Conservation (phyloP, 30 jellyfish, hydroid and myxozoan species). For the Nemopilema nomurai region DNA sequence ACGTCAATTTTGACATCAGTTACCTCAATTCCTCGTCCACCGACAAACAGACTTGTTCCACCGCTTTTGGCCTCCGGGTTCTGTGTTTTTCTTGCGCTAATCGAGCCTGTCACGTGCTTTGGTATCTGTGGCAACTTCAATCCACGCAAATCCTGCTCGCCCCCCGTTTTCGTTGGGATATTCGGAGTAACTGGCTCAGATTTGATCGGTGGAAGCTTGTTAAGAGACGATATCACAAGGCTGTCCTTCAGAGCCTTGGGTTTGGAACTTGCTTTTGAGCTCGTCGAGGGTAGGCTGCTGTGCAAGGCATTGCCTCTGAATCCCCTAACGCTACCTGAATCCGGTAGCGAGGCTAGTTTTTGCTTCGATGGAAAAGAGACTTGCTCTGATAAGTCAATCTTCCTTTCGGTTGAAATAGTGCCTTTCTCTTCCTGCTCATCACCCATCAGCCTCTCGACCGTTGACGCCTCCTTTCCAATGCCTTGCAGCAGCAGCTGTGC, state of each 20-base stretch:
- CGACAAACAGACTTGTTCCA: conserved; percentile 25
- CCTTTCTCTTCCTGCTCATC: conserved; percentile 26
- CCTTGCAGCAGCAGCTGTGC: conserved; percentile 49
- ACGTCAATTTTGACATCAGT: conserved; percentile 25
- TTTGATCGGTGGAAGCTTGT: conserved; percentile 59
- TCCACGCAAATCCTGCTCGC: conserved; percentile 11
- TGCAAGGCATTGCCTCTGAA: conserved; percentile 70
- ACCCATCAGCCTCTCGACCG: conserved; percentile 47
- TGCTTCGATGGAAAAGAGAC: conserved; percentile 50
- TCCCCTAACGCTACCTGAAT: conserved; percentile 35
- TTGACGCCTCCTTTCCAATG: conserved; percentile 35
- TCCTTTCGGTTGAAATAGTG: conserved; percentile 24
- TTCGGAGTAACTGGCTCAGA: conserved; percentile 66
- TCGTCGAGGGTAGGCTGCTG: conserved; percentile 40
- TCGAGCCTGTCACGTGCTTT: not conserved
- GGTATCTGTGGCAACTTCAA: conserved; percentile 28
- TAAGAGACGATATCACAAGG: conserved; percentile 40
- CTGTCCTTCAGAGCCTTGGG: conserved; percentile 26
- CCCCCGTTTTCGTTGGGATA: not conserved
- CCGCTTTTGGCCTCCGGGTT: conserved; percentile 8
- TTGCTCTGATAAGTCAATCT: conserved; percentile 35
- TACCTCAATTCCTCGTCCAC: conserved; percentile 66
- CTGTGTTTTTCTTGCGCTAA: not conserved
- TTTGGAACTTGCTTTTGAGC: conserved; percentile 42
- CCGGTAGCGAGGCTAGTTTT: conserved; percentile 10